Evolutionary conservation across 2,797 vertebrate genomes (phyloP).

Genomic region (Denticeps clupeoides): DNA sequence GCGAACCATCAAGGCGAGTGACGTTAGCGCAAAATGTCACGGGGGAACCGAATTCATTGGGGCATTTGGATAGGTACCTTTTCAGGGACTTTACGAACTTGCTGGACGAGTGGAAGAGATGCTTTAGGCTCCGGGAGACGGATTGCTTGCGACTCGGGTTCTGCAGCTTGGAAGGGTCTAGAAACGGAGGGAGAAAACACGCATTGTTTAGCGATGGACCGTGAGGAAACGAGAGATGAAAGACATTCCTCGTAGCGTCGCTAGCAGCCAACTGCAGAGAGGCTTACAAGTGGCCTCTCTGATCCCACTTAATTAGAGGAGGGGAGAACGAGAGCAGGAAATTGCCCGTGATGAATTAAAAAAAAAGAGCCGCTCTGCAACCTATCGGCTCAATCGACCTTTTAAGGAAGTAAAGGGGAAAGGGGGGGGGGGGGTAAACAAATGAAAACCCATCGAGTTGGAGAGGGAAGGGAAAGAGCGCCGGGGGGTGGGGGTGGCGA

Average conservation of each 20-base stretch:
- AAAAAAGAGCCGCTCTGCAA: no score
- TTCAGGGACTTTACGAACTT: conserved; percentile 96
- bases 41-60: conserved; percentile 21
- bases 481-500: background rate
- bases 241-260: no score
- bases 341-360: conserved; percentile 13
- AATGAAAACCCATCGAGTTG: background rate
- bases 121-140: conserved; percentile 87
- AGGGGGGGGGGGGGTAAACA: background rate
- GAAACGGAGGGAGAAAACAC: conserved; percentile 13
- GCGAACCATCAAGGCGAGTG: conserved; percentile 11
- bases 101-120: conserved; percentile 93
- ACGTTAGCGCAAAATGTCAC: conserved; percentile 19
- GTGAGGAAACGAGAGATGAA: no score
- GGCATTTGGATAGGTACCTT: conserved; percentile 61
- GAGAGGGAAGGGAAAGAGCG: conserved; percentile 1
- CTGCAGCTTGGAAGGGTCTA: conserved; percentile 81
- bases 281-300: no score
- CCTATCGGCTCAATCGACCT: no score
- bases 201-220: no score
- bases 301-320: no score
- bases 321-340: conserved; percentile 11
- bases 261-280: no score
- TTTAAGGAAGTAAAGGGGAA: no score
- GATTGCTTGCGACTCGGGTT: conserved; percentile 90